These are phyloP conservation scores for Coenobita brevimanus DNA, from an alignment of 1,140 invertebrate genomes.

Conservation along the genomic window DNA sequence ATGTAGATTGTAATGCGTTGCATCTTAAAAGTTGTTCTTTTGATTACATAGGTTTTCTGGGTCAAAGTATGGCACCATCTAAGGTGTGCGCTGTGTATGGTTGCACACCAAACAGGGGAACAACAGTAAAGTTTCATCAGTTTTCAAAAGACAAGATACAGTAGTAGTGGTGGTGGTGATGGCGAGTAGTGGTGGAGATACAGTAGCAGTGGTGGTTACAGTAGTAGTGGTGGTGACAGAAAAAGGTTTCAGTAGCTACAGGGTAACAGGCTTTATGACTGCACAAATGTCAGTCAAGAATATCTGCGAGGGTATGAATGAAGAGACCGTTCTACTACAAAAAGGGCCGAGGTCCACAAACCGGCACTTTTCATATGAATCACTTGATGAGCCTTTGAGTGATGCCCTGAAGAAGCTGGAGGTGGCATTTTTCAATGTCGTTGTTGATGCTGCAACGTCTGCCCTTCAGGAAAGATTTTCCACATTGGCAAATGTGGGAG, in stretches of 20 bases:
- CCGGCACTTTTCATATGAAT: slow-evolving; percentile 12
- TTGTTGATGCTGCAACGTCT: slow-evolving; percentile 22
- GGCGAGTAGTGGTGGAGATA: too few species aligned
- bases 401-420: slow-evolving; percentile 28
- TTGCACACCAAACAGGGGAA: too few species aligned
- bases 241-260: slow-evolving; percentile 35
- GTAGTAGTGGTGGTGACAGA: too few species aligned
- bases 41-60: too few species aligned
- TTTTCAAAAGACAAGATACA: too few species aligned
- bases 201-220: too few species aligned
- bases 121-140: too few species aligned
- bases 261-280: slow-evolving; percentile 28
- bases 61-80: too few species aligned
- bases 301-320: slow-evolving; percentile 44
- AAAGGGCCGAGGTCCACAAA: slow-evolving; percentile 31
- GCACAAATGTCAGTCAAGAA: slow-evolving; percentile 46
- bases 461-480: neutral
- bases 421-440: slow-evolving; percentile 18
- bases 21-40: too few species aligned
- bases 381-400: slow-evolving; percentile 35
- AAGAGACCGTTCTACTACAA: slow-evolving; percentile 42
- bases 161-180: too few species aligned
- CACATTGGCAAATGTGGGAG: slow-evolving; percentile 9
- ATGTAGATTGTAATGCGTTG: too few species aligned
- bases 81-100: too few species aligned